Evolutionary conservation across 2,113 vertebrate genomes (phyloP), one percentile per base, ranked within the genome.

Genomic region (Prionailurus viverrinus): DNA sequence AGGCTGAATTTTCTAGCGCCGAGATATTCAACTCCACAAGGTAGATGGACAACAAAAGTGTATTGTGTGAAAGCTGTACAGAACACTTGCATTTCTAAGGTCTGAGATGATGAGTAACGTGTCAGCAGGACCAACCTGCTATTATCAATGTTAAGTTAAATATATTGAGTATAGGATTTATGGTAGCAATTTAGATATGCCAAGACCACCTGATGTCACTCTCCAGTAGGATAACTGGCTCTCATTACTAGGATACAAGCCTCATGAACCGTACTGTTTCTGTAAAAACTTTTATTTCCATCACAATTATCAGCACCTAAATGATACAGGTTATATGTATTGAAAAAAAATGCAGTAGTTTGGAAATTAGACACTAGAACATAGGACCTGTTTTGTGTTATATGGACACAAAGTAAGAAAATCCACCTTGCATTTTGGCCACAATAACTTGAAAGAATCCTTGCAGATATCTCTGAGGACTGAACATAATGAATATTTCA

Each of bases 151-250:
- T 97, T 96, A 96, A 97, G n/a, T 3, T 1, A 91, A 97, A 98
- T 83, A 87, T 73, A 78, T 63, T 89, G 78, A 39, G 53, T 81
- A 98, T 97, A 83, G 93, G 78, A 12, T 98, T 98, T 97, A 69
- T 48, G 58, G 93, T 73, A 97, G 82, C 69, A 48, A 10, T 92
- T 98, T 97, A 90, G 73, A 25, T 84, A 92, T 92, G 89, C 96
- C 97, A 98, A 98, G 94, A 98, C 92, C 91, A 96, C 93, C 92
- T 18, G 71, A 95, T 97, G 94, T 97, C 4, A 39, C 93, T 98
- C 81, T 98, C 95, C 79, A 88, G 9, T 29, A 93, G 74, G n/a
- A 84, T 92, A 97, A 92, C 86, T 93, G 95, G 74, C 71, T 93
- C 87, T 89, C 1, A 0, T 85, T 82, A 68, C 71, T 87, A 91